Percentiles rank a stretch among this genome's conserved stretches.
Conservation (phyloP, 2,113 vertebrate species). For the Oreochromis niloticus region DNA sequence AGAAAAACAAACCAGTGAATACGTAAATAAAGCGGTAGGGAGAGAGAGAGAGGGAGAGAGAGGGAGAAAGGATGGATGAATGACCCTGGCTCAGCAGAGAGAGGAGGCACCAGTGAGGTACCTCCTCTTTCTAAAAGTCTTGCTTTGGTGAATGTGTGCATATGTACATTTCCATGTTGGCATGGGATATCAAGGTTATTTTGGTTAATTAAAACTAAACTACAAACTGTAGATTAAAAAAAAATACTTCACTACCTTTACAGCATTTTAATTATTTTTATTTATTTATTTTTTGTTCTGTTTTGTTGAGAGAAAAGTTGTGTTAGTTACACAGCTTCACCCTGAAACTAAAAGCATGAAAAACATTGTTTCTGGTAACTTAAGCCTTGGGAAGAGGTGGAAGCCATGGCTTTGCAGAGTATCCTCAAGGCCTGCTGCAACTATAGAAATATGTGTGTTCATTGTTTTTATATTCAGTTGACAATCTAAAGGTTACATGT, state of each 20-base stretch:
- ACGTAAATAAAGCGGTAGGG: slow-evolving; percentile 62
- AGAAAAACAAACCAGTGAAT: slow-evolving; percentile 75
- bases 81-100: slow-evolving; percentile 13
- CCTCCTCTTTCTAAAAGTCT: neutral
- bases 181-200: neutral
- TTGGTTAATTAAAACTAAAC: neutral
- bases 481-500: neutral
- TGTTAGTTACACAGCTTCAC: neutral
- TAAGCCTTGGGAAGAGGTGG: neutral
- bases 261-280: neutral
- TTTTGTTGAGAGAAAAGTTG: neutral
- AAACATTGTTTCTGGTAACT: neutral
- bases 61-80: slow-evolving; percentile 61
- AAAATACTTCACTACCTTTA: neutral
- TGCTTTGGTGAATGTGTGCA: neutral
- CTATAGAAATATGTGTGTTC: neutral
- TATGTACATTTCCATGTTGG: neutral
- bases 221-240: neutral
- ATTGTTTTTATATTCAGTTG: neutral
- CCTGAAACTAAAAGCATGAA: neutral
- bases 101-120: neutral
- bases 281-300: neutral
- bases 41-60: slow-evolving; percentile 36
- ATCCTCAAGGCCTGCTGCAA: neutral
- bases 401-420: neutral